Percentiles rank a stretch among this genome's conserved stretches.
These are phyloP conservation scores for Sipha maydis DNA, from an alignment of 2,888 invertebrate genomes.

Conservation along the genomic window DNA sequence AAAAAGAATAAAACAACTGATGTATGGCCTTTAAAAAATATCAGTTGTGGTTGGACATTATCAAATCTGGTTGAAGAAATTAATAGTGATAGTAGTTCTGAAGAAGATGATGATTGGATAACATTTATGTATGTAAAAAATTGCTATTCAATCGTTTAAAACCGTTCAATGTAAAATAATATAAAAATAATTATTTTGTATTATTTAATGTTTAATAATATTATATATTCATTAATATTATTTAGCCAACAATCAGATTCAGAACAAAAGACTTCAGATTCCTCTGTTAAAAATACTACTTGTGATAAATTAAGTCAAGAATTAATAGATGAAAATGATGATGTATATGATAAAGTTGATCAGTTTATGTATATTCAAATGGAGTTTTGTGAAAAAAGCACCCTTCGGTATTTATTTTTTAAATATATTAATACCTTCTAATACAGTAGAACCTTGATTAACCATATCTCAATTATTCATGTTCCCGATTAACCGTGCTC, in stretches of 20 bases:
- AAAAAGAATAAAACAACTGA: constrained; percentile 62
- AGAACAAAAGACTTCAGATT: not conserved
- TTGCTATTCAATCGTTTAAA: not conserved
- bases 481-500: too few relatives aligned
- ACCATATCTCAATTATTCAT: too few relatives aligned
- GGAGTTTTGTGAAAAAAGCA: constrained; percentile 99
- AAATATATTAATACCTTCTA: not conserved
- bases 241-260: constrained; percentile 45
- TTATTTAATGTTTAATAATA: not conserved
- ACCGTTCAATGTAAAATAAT: not conserved
- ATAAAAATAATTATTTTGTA: not conserved
- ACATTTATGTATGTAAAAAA: constrained; percentile 65
- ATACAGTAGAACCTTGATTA: too few relatives aligned
- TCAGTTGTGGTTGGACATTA: constrained; percentile 63
- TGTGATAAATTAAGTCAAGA: not conserved
- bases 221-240: not conserved
- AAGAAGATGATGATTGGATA: constrained; percentile 65
- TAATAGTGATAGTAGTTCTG: constrained; percentile 66
- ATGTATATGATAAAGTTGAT: constrained; percentile 27
- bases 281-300: not conserved
- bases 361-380: constrained; percentile 93
- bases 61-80: constrained; percentile 64
- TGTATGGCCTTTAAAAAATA: constrained; percentile 63
- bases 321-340: not conserved
- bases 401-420: constrained; percentile 72